These are phyloP conservation scores for Siniperca obscura DNA, from an alignment of 2,797 vertebrate species.

Conservation along the genomic window DNA sequence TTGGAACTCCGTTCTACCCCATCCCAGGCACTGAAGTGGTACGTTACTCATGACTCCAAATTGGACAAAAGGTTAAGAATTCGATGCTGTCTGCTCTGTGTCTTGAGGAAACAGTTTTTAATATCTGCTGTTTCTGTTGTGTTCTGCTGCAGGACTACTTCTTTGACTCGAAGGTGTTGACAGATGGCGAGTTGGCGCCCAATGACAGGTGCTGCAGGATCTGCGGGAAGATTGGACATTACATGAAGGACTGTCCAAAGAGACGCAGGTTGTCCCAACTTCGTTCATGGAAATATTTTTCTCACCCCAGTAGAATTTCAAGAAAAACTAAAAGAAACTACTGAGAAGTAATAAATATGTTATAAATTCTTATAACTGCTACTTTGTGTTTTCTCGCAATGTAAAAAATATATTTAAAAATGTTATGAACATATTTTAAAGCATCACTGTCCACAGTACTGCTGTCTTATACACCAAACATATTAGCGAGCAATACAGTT, in stretches of 20 bases:
- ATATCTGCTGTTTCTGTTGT: not conserved
- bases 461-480: not conserved
- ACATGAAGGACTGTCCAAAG: conserved; percentile 99
- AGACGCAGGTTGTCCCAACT: conserved; percentile 89
- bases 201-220: conserved; percentile 98
- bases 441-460: not conserved
- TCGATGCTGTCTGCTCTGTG: no score
- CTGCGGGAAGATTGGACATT: conserved; percentile 99
- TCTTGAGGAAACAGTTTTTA: not conserved
- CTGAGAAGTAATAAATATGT: conserved; percentile 1
- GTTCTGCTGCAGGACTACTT: conserved; percentile 91
- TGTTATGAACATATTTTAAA: not conserved
- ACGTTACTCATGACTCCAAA: conserved; percentile 61
- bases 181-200: conserved; percentile 96
- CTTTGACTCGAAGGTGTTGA: conserved; percentile 97
- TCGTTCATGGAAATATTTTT: not conserved
- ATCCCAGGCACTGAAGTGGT: conserved; percentile 92
- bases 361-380: not conserved
- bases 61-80: no score
- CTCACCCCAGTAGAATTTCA: fast-evolving
- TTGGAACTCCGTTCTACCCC: conserved; percentile 95
- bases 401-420: not conserved
- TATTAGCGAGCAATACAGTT: not conserved
- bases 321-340: not conserved
- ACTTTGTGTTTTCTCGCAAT: not conserved